phyloP scores from a whole-genome alignment of 2,888 invertebrate species.

The Clivina fossor region DNA sequence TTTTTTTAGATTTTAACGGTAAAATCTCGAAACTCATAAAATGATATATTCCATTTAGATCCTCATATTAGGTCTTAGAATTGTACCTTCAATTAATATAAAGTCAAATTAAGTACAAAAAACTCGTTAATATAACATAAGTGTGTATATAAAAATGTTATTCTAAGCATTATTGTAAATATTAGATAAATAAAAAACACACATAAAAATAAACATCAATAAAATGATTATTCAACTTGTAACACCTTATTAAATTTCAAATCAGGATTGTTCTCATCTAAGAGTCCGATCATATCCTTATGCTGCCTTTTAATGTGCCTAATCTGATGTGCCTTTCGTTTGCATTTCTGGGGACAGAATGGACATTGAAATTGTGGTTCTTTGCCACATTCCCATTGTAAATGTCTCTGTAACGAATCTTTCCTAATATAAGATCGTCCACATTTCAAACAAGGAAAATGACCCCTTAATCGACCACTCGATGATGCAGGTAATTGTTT shows the following conservation, averaged over 20 bases:
- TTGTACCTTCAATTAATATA: no score
- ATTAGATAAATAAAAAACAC: no score
- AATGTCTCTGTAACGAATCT: constrained; percentile 75
- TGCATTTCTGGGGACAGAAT: constrained; percentile 68
- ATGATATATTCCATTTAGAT: no score
- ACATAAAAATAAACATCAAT: constrained; percentile 16
- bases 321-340: constrained; percentile 65
- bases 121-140: no score
- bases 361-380: constrained; percentile 71
- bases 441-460: constrained; percentile 67
- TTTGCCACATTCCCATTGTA: constrained; percentile 75
- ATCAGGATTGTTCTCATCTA: constrained; percentile 55
- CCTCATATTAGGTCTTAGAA: no score
- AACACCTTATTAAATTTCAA: constrained; percentile 36
- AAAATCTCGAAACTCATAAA: no score
- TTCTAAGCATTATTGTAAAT: no score
- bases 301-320: constrained; percentile 59
- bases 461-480: constrained; percentile 54
- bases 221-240: constrained; percentile 22
- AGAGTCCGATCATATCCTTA: constrained; percentile 55
- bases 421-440: constrained; percentile 78
- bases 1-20: no score
- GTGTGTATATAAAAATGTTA: no score
- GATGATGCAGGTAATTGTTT: constrained; percentile 48
- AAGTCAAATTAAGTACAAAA: no score